phyloP scores from a whole-genome alignment of 2,888 invertebrate species.

The Flexamia atlantica region DNA sequence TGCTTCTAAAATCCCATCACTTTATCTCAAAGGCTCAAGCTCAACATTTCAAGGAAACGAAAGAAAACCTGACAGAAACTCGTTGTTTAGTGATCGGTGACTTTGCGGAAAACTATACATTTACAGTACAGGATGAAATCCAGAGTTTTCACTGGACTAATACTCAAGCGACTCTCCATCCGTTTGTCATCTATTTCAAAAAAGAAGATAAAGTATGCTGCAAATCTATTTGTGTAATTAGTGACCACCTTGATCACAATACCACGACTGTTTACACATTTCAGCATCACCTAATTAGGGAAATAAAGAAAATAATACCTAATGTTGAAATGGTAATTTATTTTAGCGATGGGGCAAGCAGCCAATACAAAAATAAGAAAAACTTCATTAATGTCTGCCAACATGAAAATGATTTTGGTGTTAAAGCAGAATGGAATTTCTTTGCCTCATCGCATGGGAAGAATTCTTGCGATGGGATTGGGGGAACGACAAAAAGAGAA shows the following conservation, averaged over 20 bases:
- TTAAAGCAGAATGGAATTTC: constrained; percentile 52
- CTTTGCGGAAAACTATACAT: constrained; percentile 52
- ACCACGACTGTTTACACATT: constrained; percentile 51
- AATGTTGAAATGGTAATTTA: constrained; percentile 40
- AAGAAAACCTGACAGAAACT: constrained; percentile 28
- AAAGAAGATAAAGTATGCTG: not conserved
- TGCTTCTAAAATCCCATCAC: constrained; percentile 17
- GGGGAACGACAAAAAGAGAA: constrained; percentile 45
- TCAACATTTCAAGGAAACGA: constrained; percentile 10
- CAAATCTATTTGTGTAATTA: too few species aligned
- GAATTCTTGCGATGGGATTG: constrained; percentile 44
- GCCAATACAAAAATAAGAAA: constrained; percentile 59
- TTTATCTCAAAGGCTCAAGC: constrained; percentile 39
- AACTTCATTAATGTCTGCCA: constrained; percentile 56
- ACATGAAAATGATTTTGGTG: constrained; percentile 43
- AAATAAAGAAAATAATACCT: constrained; percentile 29
- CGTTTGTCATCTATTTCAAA: constrained; percentile 51
- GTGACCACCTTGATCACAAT: constrained; percentile 54
- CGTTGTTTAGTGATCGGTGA: constrained; percentile 34
- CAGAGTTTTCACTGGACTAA: constrained; percentile 57
- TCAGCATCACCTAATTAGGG: constrained; percentile 41
- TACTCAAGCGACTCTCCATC: constrained; percentile 52
- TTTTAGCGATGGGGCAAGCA: constrained; percentile 40
- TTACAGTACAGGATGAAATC: constrained; percentile 49
- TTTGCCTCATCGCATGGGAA: constrained; percentile 51